Conservation (phyloP, 1,140 invertebrate species). For the Drosophila azteca region DNA sequence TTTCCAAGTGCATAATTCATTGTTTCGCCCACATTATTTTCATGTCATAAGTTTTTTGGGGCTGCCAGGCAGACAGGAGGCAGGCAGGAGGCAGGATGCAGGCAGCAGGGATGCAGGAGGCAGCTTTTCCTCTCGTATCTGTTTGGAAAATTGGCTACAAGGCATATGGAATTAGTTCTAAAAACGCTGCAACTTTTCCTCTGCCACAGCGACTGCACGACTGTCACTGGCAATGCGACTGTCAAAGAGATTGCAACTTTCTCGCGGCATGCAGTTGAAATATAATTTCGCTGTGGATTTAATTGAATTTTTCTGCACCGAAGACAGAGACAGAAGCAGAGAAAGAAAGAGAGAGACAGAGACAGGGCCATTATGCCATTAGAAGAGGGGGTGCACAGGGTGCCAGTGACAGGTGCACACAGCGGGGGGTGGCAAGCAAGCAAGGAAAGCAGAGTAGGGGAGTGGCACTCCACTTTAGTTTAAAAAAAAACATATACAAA, state of each 20-base stretch:
- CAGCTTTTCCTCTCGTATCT: constrained; percentile 33
- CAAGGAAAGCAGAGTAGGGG: too few relatives aligned
- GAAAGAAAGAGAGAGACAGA: constrained; percentile 4
- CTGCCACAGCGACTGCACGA: constrained; percentile 33
- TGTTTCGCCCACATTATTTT: constrained; percentile 81
- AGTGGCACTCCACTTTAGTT: too few relatives aligned
- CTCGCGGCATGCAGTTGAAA: constrained; percentile 46
- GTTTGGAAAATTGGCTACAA: constrained; percentile 59
- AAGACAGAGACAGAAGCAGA: background rate
- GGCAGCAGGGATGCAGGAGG: too few relatives aligned
- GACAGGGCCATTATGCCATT: constrained; percentile 18
- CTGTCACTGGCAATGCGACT: constrained; percentile 57
- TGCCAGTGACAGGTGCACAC: background rate
- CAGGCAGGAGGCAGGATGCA: too few relatives aligned
- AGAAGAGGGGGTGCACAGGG: background rate
- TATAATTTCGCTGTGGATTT: constrained; percentile 60
- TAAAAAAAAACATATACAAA: too few relatives aligned
- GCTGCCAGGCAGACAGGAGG: constrained; percentile 6
- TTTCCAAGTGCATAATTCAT: constrained; percentile 81
- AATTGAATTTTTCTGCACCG: constrained; percentile 57
- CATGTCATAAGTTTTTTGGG: constrained; percentile 67
- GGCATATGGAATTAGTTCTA: constrained; percentile 79
- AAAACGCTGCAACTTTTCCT: constrained; percentile 43
- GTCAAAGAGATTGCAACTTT: constrained; percentile 43
- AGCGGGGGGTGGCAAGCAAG: too few relatives aligned